Evolutionary conservation across 1,140 invertebrate species (phyloP).

Genomic region (Nephotettix cincticeps): DNA sequence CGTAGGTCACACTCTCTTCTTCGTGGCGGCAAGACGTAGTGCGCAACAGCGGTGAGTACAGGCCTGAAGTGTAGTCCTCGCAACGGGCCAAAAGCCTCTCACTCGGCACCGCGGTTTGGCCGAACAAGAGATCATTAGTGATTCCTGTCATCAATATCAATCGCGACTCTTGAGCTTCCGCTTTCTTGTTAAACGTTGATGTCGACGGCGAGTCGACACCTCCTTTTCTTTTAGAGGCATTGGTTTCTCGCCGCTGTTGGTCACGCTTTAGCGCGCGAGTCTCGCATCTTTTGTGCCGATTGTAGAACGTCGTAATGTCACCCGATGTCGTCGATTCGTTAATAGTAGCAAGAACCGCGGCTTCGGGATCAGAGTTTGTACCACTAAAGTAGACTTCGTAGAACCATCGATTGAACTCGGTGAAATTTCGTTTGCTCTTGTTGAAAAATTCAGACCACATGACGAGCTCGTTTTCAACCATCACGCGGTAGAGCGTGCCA

Average conservation of each 20-base stretch:
- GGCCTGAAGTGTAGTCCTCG: neutral
- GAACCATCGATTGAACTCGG: neutral
- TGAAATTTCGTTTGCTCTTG: neutral
- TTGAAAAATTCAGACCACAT: neutral
- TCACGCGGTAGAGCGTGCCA: neutral
- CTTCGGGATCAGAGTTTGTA: too few relatives aligned
- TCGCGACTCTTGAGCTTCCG: neutral
- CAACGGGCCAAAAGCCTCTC: neutral
- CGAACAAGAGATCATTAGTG: neutral
- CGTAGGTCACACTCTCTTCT: neutral
- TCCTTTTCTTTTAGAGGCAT: too few relatives aligned
- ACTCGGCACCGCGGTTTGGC: neutral
- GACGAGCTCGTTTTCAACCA: neutral
- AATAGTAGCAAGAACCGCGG: too few relatives aligned
- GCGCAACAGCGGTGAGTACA: neutral
- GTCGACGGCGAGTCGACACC: too few relatives aligned
- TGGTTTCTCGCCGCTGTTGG: too few relatives aligned
- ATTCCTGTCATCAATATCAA: too few relatives aligned
- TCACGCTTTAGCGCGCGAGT: neutral
- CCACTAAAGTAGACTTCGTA: too few relatives aligned
- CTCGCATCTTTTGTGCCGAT: neutral
- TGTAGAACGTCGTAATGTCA: neutral
- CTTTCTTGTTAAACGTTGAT: neutral
- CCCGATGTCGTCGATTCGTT: too few relatives aligned
- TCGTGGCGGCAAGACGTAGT: neutral